Conservation (phyloP, 2,113 vertebrate species). For the Notarius quadriscutis region DNA sequence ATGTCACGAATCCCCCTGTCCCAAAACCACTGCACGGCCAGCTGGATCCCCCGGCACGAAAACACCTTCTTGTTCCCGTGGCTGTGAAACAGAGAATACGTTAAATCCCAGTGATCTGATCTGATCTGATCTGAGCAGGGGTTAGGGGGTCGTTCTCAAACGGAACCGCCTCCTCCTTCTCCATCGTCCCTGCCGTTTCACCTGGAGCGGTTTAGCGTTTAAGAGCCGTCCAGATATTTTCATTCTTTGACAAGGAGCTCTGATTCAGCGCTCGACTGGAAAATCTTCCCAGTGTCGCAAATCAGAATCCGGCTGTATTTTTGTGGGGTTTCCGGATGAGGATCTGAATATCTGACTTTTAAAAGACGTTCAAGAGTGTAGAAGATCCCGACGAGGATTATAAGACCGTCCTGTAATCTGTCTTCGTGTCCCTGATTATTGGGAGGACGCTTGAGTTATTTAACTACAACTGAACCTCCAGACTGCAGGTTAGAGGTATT, state of each 20-base stretch:
- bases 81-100: slow-evolving; percentile 62
- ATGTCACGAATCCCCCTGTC: slow-evolving; percentile 82
- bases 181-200: neutral
- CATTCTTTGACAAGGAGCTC: neutral
- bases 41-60: slow-evolving; percentile 86
- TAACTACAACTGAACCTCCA: too few relatives aligned
- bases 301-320: neutral
- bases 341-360: neutral
- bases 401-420: neutral
- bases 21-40: slow-evolving; percentile 90
- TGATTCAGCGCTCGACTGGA: neutral
- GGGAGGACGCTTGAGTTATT: neutral
- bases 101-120: too few relatives aligned
- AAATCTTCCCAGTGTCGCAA: neutral
- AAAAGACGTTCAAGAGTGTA: neutral
- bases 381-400: neutral
- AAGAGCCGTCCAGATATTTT: neutral
- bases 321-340: neutral
- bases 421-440: neutral
- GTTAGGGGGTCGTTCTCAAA: neutral
- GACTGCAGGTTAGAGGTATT: neutral
- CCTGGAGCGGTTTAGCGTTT: neutral
- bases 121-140: neutral
- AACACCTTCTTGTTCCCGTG: slow-evolving; percentile 89
- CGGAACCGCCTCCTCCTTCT: neutral